Percentiles rank a stretch among this genome's conserved stretches.
Conservation (phyloP, 2,888 invertebrate genomes). For the Volucella bombylans region DNA sequence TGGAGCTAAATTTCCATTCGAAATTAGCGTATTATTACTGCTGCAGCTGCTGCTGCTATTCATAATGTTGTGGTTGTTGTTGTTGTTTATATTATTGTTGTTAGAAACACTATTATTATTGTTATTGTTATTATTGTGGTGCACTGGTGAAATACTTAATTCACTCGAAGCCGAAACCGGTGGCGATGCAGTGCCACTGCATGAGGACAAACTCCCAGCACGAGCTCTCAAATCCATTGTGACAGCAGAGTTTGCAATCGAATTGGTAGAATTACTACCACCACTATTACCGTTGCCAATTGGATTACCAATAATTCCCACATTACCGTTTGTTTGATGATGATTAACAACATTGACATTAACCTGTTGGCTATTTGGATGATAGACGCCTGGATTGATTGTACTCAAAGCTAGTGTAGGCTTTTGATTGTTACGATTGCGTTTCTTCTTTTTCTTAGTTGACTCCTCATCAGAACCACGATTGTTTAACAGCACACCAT, state of each 20-base stretch:
- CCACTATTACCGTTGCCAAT: slow-evolving; percentile 34
- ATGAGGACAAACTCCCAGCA: slow-evolving; percentile 90
- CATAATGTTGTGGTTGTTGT: slow-evolving; percentile 73
- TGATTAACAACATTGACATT: slow-evolving; percentile 60
- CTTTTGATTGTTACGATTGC: slow-evolving; percentile 86
- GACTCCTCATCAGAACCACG: slow-evolving; percentile 83
- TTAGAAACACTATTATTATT: slow-evolving; percentile 59
- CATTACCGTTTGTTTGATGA: slow-evolving; percentile 77
- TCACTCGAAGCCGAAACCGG: slow-evolving; percentile 90
- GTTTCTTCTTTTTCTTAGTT: slow-evolving; percentile 87
- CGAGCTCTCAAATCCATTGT: slow-evolving; percentile 85
- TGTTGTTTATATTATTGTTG: slow-evolving; percentile 69
- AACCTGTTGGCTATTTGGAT: slow-evolving; percentile 79
- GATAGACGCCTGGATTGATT: slow-evolving; percentile 79
- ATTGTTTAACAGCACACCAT: slow-evolving; percentile 73
- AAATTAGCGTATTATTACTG: slow-evolving; percentile 52
- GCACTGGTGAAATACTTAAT: slow-evolving; percentile 77
- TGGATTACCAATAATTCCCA: slow-evolving; percentile 79
- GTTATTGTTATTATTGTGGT: slow-evolving; percentile 73
- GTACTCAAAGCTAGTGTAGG: slow-evolving; percentile 85
- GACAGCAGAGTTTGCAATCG: neutral
- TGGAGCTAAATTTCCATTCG: slow-evolving; percentile 67
- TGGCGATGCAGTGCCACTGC: slow-evolving; percentile 90
- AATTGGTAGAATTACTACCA: slow-evolving; percentile 61
- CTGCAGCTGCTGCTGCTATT: slow-evolving; percentile 75